Conservation (phyloP, 2,888 invertebrate genomes). For the Stenolophus ochropezus region DNA sequence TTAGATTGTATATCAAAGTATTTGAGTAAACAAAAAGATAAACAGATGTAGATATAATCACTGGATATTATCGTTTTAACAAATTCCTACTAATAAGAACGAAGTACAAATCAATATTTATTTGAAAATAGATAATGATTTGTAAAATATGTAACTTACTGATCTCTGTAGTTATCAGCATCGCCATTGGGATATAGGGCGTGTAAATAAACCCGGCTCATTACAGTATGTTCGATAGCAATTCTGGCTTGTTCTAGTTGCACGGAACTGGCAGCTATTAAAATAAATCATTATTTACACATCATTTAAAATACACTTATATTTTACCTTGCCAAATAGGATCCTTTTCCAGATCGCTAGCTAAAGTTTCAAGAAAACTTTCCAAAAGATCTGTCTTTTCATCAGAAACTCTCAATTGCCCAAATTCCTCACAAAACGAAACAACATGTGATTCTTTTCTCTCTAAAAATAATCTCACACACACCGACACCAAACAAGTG, state of each 20-base stretch:
- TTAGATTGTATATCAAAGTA: no score
- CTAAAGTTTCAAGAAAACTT: constrained; percentile 84
- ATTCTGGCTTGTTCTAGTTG: constrained; percentile 86
- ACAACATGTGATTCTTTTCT: constrained; percentile 83
- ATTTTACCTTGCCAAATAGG: constrained; percentile 82
- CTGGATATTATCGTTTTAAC: no score
- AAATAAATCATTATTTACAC: constrained; percentile 19
- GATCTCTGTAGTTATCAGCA: constrained; percentile 93
- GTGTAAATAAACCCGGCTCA: constrained; percentile 92
- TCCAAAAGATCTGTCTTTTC: constrained; percentile 94
- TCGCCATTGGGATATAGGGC: constrained; percentile 98
- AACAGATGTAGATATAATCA: no score
- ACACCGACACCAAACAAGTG: constrained; percentile 83
- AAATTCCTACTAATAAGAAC: no score
- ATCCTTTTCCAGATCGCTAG: constrained; percentile 82
- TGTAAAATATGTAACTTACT: constrained; percentile 76
- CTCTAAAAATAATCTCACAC: constrained; percentile 88
- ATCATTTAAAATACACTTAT: neutral
- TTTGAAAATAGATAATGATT: no score
- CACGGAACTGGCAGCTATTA: constrained; percentile 80
- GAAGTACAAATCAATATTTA: no score
- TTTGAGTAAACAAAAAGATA: no score
- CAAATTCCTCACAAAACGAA: constrained; percentile 87
- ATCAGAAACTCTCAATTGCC: constrained; percentile 86
- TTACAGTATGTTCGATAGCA: constrained; percentile 92